These are phyloP conservation scores for Yponomeuta cagnagella DNA, from an alignment of 2,888 invertebrate species.

Conservation along the genomic window DNA sequence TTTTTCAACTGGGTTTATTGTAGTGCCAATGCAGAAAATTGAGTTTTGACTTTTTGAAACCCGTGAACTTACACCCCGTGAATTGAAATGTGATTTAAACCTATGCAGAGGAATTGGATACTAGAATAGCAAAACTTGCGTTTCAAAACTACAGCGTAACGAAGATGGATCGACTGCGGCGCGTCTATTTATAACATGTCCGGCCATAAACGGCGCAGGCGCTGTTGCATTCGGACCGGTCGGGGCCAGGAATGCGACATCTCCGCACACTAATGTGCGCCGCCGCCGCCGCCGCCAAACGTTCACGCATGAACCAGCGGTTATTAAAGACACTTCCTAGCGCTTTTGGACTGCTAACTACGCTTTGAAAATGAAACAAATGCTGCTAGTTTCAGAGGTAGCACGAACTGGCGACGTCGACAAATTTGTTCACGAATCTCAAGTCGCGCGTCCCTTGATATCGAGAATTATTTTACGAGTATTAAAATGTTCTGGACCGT, in stretches of 20 bases:
- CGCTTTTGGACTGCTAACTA: neutral
- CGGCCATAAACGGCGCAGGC: conserved; percentile 61
- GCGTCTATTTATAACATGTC: conserved; percentile 71
- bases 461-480: too few species aligned
- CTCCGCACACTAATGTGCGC: neutral
- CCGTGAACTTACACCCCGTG: neutral
- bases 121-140: neutral
- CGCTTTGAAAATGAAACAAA: neutral
- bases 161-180: conserved; percentile 63
- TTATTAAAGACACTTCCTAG: neutral
- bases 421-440: too few species aligned
- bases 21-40: too few species aligned
- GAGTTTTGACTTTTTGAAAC: too few species aligned
- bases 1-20: too few species aligned
- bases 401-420: too few species aligned
- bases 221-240: conserved; percentile 52
- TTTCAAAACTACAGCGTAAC: conserved; percentile 26
- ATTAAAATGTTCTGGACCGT: too few species aligned
- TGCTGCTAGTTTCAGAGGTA: neutral
- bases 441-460: too few species aligned
- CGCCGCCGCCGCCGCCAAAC: neutral
- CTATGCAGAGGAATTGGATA: neutral
- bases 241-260: conserved; percentile 55
- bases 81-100: neutral
- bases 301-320: neutral